These are phyloP conservation scores for Pediacus dermestoides DNA, from an alignment of 2,888 invertebrate species.

Conservation along the genomic window DNA sequence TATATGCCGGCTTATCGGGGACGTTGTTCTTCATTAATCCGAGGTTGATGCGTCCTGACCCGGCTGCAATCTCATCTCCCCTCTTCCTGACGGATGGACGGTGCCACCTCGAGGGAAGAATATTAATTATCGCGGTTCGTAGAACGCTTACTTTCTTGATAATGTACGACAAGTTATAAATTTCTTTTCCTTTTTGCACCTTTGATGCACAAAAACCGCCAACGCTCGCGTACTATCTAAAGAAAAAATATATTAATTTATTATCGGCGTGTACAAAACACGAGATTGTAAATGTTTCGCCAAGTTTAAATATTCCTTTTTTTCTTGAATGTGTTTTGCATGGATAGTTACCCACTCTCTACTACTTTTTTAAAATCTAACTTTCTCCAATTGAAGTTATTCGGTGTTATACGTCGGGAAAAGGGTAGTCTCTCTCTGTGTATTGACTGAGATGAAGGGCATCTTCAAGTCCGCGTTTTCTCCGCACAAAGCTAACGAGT, in stretches of 20 bases:
- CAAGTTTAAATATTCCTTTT: no score
- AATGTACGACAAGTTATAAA: slow-evolving; percentile 1
- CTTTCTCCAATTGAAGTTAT: slow-evolving; percentile 2
- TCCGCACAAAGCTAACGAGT: slow-evolving; percentile 23
- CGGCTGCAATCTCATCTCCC: slow-evolving; percentile 16
- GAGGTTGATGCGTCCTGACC: slow-evolving; percentile 23
- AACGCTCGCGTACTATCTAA: no score
- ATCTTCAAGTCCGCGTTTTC: slow-evolving; percentile 2
- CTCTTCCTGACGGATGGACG: slow-evolving; percentile 24
- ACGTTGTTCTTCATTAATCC: slow-evolving; percentile 33
- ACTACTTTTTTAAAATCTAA: not conserved
- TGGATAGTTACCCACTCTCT: no score
- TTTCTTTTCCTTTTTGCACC: no score
- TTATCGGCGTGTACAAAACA: no score
- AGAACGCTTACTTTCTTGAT: no score
- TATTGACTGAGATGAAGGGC: slow-evolving; percentile 3
- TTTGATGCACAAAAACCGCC: no score
- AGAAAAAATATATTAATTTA: no score
- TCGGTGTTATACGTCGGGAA: slow-evolving; percentile 1
- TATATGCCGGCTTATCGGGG: slow-evolving; percentile 29
- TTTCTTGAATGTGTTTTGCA: no score
- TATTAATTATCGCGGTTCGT: slow-evolving; percentile 38
- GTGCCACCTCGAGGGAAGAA: slow-evolving; percentile 29
- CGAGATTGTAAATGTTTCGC: no score
- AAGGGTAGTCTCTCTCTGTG: slow-evolving; percentile 1